Base-by-base conservation (phyloP, 2,888 invertebrate genomes). In the Ischnura elegans region DNA sequence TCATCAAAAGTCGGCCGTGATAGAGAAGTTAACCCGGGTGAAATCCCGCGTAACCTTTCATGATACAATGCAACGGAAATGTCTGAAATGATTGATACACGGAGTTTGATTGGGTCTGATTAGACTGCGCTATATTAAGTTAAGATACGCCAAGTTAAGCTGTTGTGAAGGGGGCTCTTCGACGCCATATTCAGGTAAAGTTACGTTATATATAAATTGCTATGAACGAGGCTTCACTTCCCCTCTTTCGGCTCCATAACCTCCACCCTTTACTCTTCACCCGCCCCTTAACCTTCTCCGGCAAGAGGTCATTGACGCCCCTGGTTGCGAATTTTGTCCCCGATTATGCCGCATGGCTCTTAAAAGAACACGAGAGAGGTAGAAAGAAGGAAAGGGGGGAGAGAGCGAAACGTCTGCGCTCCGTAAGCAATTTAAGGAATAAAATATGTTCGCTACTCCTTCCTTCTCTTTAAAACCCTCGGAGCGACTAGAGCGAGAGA, bases 341-440 rank as follows among this genome's bases (percentile, higher is more conserved):
- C 36, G 36, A 76, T 76, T 76, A 29, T 66, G 29, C 29, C 29
- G n/a, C 19, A 66, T n/a, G 2, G 8, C 66, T 29, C 21, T 29
- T 2, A 8, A 66, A 21, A 21, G 47, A 47, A 47, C 5, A 47
- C 5, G 47, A 13, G 47, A 47, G 47, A 47, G 47, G 47, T 5
- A 5, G 47, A 8, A n/a, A n/a, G n/a, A n/a, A n/a, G n/a, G n/a
- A n/a, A n/a, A n/a, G n/a, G n/a, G n/a, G n/a, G 6, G 16, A 47
- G 47, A 47, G 47, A 47, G 47, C 47, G 47, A 6, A 6, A 3
- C 19, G 55, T 21, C 55, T 10, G 21, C 21, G 66, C 66, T 29
- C 29, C 29, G 76, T 76, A 36, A 76, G 36, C 76, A 36, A 76
- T 76, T 76, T 76, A n/a, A 76, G 76, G 25, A 76, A 76, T 76